Conservation (phyloP, 37 sponge, comb jelly and placozoan species). For the Sycon ciliatum region DNA sequence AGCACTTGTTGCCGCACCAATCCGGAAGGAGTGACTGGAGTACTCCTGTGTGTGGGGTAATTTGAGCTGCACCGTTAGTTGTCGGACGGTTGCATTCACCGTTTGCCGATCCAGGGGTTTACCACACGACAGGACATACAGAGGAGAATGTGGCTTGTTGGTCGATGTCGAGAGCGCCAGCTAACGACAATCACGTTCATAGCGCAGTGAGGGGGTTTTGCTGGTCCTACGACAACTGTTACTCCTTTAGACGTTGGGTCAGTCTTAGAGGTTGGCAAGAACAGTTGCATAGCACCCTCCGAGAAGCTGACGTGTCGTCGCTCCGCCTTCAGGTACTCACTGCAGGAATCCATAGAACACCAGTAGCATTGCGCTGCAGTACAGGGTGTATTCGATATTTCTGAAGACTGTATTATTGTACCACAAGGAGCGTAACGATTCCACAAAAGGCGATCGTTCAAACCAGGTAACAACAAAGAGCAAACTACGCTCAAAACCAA, state of each 20-base stretch:
- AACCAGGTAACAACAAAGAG: too few relatives aligned
- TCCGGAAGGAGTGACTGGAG: constrained; percentile 30
- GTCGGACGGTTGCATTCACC: background rate
- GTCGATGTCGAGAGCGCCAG: background rate
- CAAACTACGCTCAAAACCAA: too few relatives aligned
- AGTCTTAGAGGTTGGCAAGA: constrained; percentile 9
- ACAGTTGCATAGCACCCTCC: background rate
- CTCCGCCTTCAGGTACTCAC: background rate
- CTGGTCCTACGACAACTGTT: background rate
- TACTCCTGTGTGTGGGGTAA: background rate
- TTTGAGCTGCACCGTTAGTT: background rate
- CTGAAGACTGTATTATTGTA: too few relatives aligned
- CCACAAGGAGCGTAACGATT: too few relatives aligned
- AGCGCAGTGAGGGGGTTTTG: background rate
- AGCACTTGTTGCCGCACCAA: constrained; percentile 25
- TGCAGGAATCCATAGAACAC: constrained; percentile 14
- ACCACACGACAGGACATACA: background rate
- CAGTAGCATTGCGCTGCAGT: constrained; percentile 11
- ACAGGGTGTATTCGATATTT: too few relatives aligned
- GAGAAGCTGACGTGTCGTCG: background rate
- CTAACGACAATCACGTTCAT: too few relatives aligned
- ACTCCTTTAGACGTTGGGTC: background rate
- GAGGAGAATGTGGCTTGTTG: background rate
- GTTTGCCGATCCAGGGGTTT: background rate
- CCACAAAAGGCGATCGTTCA: too few relatives aligned